These are phyloP conservation scores for Clitarchus hookeri DNA, from an alignment of 2,888 invertebrate species.

Conservation along the genomic window DNA sequence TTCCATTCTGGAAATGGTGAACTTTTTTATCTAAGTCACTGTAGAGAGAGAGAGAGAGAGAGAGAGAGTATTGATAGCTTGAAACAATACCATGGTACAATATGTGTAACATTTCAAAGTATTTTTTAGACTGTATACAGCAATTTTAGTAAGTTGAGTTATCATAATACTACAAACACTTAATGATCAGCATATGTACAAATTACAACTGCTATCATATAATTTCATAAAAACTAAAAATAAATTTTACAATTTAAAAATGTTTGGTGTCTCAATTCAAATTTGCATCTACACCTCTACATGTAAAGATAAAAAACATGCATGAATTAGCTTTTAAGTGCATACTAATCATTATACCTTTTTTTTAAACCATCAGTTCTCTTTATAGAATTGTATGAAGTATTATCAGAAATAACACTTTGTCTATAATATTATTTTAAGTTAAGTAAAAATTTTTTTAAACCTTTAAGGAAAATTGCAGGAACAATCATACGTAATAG, in stretches of 20 bases:
- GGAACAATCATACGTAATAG: background rate
- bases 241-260: background rate
- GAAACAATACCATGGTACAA: background rate
- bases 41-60: too few relatives aligned
- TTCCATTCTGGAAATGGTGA: background rate
- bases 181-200: background rate
- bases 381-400: background rate
- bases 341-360: background rate
- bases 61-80: background rate
- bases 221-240: background rate
- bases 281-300: background rate
- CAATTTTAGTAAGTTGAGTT: background rate
- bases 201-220: background rate
- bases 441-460: background rate
- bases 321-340: background rate
- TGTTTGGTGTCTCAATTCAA: constrained; percentile 6
- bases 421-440: background rate
- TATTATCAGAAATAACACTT: background rate
- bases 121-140: background rate
- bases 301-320: background rate
- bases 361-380: background rate
- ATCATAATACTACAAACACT: background rate
- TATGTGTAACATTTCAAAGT: background rate
- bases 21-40: background rate
- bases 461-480: background rate